Base-by-base conservation (phyloP, 2,113 vertebrate species). In the Pardalotus punctatus region DNA sequence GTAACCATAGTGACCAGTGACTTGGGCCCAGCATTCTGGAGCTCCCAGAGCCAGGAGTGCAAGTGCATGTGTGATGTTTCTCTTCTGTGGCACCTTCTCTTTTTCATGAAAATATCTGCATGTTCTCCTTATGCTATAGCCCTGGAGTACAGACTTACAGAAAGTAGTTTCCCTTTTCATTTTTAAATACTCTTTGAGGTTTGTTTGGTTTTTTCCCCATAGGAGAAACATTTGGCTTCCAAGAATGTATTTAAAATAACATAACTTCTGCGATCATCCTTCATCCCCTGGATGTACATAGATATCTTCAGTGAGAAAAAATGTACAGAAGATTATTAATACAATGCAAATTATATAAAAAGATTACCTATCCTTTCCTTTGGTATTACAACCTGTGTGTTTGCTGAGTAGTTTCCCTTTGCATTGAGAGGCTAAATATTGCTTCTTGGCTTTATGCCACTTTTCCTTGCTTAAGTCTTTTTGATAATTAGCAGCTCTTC, bases 401-500 rank as follows among this genome's bases (percentile, higher is more conserved):
- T 64, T 80, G 29, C 54, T 91, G 40, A n/a, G n/a, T 57, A 62
- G 27, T 60, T 80, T 76, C 18, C 50, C 40, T 86, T 86, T 54
- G 40, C 50, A 43, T 58, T 90, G 61, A 85, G 66, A 82, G 48
- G 10, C n/a, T 94, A 58, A 33, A 0, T 45, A 65, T 31, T 73
- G 35, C 48, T 90, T 14, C 53, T 87, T 95, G 86, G 87, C 89
- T 85, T 87, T 72, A 65, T 91, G 79, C 62, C 79, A 62, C 62
- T 66, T 85, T 45, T 87, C 74, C 40, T 77, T 95, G 42, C 85
- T 83, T 92, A 94, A 94, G 50, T 91, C 47, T 45, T 79, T 79
- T 67, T 36, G 50, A 77, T 65, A 90, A 86, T 88, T 90, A 88
- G 58, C 66, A 82, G 58, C 62, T 87, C 81, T 86, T 83, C 70